Percentiles rank a stretch among this genome's conserved stretches.
Conservation (phyloP, 2,888 invertebrate genomes). For the Machimus atricapillus region DNA sequence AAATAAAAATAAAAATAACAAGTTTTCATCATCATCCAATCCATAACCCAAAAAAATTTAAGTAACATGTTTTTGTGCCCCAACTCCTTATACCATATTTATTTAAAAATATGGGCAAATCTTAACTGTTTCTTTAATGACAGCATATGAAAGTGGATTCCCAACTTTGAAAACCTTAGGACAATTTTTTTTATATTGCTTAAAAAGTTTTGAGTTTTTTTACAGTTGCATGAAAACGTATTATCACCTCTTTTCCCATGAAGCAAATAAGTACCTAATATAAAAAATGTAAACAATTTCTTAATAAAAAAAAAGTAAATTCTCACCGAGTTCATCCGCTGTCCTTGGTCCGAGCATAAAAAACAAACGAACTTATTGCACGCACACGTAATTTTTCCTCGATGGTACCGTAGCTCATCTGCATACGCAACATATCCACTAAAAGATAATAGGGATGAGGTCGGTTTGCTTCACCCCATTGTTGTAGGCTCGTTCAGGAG, state of each 20-base stretch:
- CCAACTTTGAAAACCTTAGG: too few relatives aligned
- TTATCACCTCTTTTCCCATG: background rate
- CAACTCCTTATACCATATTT: too few relatives aligned
- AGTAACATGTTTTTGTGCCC: too few relatives aligned
- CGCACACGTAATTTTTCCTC: background rate
- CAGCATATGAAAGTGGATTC: too few relatives aligned
- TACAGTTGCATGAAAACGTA: background rate
- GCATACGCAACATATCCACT: background rate
- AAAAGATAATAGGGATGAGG: conserved; percentile 25
- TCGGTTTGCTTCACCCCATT: conserved; percentile 25
- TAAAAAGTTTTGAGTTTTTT: background rate
- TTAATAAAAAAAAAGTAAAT: background rate
- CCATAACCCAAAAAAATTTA: too few relatives aligned
- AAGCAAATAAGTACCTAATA: background rate
- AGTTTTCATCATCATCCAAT: too few relatives aligned
- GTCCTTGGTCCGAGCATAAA: conserved; percentile 29
- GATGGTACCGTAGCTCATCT: background rate
- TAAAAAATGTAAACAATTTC: background rate
- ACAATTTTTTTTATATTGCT: background rate
- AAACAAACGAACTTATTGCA: conserved; percentile 24
- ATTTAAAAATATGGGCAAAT: too few relatives aligned
- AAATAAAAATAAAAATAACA: too few relatives aligned
- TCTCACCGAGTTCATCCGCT: background rate
- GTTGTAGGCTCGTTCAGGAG: background rate
- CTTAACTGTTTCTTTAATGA: too few relatives aligned